These are phyloP conservation scores for Gastrophryne carolinensis DNA, from an alignment of 2,797 vertebrate species.

Conservation along the genomic window DNA sequence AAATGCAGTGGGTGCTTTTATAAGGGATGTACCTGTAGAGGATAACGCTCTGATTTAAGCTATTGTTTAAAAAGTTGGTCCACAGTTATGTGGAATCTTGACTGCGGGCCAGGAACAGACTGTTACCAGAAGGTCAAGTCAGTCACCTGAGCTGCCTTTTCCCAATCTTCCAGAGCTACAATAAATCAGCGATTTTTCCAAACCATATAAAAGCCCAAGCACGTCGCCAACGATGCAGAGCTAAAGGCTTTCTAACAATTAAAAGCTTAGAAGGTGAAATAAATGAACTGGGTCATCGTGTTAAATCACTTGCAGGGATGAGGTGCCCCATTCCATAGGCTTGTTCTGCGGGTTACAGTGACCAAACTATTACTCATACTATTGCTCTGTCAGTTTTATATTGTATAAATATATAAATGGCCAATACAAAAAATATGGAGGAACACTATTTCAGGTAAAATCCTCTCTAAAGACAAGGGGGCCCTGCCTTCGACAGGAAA, in stretches of 20 bases:
- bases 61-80: slow-evolving; percentile 36
- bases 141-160: slow-evolving; percentile 2
- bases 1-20: no score
- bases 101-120: slow-evolving; percentile 35
- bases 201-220: background rate
- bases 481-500: no score
- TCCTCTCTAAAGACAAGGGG: no score
- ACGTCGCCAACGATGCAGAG: no score
- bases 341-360: no score
- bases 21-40: slow-evolving; percentile 10
- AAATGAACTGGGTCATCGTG: background rate
- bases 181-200: background rate
- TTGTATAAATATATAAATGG: no score
- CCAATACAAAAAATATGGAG: no score
- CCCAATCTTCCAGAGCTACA: slow-evolving; percentile 3
- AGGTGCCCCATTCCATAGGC: no score
- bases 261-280: background rate
- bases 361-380: no score
- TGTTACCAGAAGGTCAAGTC: slow-evolving; percentile 28
- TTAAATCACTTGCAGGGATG: no score
- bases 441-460: no score
- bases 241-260: background rate
- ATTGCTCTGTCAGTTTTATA: no score
- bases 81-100: slow-evolving; percentile 32
- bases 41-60: slow-evolving; percentile 5